Conservation (phyloP, 2,797 vertebrate genomes). For the Sebastolobus alascanus region DNA sequence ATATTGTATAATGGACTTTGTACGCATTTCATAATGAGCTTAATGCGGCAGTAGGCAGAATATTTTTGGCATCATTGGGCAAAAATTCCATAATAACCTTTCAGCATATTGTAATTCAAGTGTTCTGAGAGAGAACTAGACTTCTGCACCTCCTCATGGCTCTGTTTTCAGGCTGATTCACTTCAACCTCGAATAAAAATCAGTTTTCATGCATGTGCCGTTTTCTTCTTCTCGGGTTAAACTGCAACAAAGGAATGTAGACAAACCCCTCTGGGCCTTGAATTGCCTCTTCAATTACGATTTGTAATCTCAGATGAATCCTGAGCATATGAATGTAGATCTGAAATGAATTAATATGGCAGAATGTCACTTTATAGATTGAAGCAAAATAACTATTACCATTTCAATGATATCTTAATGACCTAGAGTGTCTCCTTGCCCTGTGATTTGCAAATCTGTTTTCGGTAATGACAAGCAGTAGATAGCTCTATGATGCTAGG, state of each 20-base stretch:
- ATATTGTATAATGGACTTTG: constrained; percentile 23
- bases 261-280: constrained; percentile 25
- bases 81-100: too few species aligned
- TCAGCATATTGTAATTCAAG: too few species aligned
- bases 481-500: constrained; percentile 60
- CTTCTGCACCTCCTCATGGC: too few species aligned
- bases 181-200: constrained; percentile 8
- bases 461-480: constrained; percentile 51
- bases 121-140: too few species aligned
- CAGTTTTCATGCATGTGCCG: not conserved
- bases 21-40: constrained; percentile 26
- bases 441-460: constrained; percentile 64
- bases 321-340: constrained; percentile 44
- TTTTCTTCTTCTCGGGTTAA: constrained; percentile 23
- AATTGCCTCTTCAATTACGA: constrained; percentile 48
- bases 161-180: not conserved
- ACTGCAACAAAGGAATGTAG: constrained; percentile 16
- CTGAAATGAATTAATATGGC: constrained; percentile 53
- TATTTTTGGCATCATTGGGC: too few species aligned
- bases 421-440: constrained; percentile 56
- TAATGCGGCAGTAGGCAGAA: too few species aligned
- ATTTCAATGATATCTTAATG: constrained; percentile 62
- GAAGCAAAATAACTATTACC: constrained; percentile 59
- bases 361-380: constrained; percentile 46
- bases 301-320: constrained; percentile 52